Evolutionary conservation across 1,140 invertebrate genomes (phyloP).

Genomic region (Solenopsis invicta): DNA sequence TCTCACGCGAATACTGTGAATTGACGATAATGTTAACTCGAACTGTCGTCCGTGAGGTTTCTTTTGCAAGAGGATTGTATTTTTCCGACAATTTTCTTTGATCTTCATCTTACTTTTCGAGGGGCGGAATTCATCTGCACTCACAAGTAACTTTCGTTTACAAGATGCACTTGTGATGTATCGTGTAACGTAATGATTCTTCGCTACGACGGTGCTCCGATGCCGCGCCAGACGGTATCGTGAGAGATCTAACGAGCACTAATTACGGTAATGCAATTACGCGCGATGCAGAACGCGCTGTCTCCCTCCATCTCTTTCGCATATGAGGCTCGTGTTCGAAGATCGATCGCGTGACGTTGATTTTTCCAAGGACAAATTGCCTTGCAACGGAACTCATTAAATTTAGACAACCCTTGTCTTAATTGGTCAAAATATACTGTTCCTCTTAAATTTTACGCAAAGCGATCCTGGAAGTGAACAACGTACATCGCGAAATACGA

Average conservation of each 20-base stretch:
- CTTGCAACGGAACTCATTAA: constrained; percentile 5
- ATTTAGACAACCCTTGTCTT: background rate
- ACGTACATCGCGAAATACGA: background rate
- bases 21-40: background rate
- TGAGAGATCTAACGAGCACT: constrained; percentile 28
- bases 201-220: background rate
- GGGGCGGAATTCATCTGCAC: background rate
- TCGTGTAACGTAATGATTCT: constrained; percentile 14
- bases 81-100: background rate
- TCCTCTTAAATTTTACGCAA: background rate
- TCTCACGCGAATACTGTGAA: constrained; percentile 3
- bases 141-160: background rate
- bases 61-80: background rate
- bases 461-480: background rate
- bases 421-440: background rate
- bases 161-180: background rate
- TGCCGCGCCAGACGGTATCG: background rate
- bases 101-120: background rate
- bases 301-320: constrained; percentile 41
- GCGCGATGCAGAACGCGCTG: constrained; percentile 15
- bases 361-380: constrained; percentile 58
- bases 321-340: constrained; percentile 23
- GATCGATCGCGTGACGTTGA: constrained; percentile 58
- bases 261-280: constrained; percentile 56
- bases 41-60: background rate